Conservation (phyloP, 2,888 invertebrate genomes). For the Thymelicus lineola region DNA sequence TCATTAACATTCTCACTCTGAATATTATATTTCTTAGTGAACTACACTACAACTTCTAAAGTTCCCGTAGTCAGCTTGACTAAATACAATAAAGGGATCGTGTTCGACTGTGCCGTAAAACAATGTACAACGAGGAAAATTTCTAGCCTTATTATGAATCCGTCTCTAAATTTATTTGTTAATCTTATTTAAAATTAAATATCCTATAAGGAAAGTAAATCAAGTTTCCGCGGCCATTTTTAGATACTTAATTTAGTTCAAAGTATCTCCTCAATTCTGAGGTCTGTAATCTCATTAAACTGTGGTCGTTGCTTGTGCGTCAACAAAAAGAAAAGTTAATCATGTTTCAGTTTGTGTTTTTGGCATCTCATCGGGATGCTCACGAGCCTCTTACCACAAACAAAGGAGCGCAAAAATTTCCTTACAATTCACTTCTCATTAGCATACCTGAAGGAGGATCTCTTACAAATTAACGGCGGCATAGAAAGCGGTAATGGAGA, state of each 20-base stretch:
- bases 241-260: not conserved
- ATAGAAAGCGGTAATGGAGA: constrained; percentile 41
- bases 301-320: not conserved
- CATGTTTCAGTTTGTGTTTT: not conserved
- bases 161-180: constrained; percentile 12
- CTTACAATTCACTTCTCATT: constrained; percentile 49
- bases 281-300: not conserved
- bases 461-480: constrained; percentile 52
- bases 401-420: constrained; percentile 21
- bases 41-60: constrained; percentile 35
- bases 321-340: not conserved
- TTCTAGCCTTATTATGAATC: constrained; percentile 17
- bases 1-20: constrained; percentile 47
- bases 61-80: constrained; percentile 33
- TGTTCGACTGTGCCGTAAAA: constrained; percentile 17
- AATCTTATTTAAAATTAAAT: constrained; percentile 18
- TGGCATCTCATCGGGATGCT: not conserved
- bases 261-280: not conserved
- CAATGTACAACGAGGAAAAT: not conserved
- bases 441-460: constrained; percentile 50
- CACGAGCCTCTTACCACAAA: not conserved
- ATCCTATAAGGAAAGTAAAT: constrained; percentile 9
- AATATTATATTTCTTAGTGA: constrained; percentile 43
- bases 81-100: constrained; percentile 30
- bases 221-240: constrained; percentile 1